phyloP scores from a whole-genome alignment of 92 coral and sea anemone genomes.

The Desmophyllum pertusum region DNA sequence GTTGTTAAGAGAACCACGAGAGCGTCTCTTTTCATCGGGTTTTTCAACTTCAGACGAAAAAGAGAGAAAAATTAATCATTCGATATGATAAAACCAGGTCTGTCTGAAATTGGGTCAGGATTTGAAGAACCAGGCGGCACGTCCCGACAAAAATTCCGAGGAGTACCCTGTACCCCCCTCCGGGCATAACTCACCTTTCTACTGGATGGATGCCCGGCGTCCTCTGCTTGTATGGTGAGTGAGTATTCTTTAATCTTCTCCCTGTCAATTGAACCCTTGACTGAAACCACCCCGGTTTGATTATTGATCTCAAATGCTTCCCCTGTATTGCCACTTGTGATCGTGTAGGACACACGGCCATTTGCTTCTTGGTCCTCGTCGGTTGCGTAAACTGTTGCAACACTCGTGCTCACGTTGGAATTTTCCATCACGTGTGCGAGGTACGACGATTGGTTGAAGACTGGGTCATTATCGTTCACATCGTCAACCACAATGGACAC shows the following conservation, averaged over 20 bases:
- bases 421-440: slow-evolving; percentile 65
- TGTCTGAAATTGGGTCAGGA: neutral
- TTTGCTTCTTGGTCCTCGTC: slow-evolving; percentile 79
- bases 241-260: slow-evolving; percentile 54
- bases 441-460: slow-evolving; percentile 77
- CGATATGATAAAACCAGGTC: too few species aligned
- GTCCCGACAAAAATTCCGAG: too few species aligned
- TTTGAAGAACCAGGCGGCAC: too few species aligned
- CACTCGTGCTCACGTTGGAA: slow-evolving; percentile 55
- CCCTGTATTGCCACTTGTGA: slow-evolving; percentile 75
- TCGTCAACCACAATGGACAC: slow-evolving; percentile 70
- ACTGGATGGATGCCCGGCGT: slow-evolving; percentile 78
- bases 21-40: too few species aligned
- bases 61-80: too few species aligned
- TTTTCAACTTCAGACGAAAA: too few species aligned
- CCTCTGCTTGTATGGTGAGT: slow-evolving; percentile 75
- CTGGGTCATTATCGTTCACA: slow-evolving; percentile 87
- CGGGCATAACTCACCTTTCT: slow-evolving; percentile 66
- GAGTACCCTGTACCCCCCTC: too few species aligned
- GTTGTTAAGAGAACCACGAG: too few species aligned
- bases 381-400: slow-evolving; percentile 70
- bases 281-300: slow-evolving; percentile 59
- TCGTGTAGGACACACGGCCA: slow-evolving; percentile 77
- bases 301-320: slow-evolving; percentile 56
- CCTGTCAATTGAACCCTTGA: slow-evolving; percentile 62